Percentiles rank a stretch among this genome's conserved stretches.
phyloP scores from a whole-genome alignment of 2,888 invertebrate species.

The Scrobipalpa costella region DNA sequence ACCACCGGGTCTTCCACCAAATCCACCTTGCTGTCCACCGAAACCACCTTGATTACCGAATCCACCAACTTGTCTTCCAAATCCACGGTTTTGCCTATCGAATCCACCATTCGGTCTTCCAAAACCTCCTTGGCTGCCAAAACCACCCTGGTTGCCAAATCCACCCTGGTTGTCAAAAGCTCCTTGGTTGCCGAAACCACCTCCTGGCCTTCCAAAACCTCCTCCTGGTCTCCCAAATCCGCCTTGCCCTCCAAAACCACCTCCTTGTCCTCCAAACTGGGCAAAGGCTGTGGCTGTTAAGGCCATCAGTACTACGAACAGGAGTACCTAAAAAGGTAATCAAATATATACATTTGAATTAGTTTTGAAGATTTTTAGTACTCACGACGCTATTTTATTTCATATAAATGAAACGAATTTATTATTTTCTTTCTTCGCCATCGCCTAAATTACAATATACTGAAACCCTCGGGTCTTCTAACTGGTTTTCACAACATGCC shows the following conservation, averaged over 20 bases:
- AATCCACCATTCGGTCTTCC: constrained; percentile 25
- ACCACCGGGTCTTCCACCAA: constrained; percentile 26
- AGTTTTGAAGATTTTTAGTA: too few relatives aligned
- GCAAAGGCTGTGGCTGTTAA: constrained; percentile 37
- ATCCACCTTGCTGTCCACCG: constrained; percentile 11
- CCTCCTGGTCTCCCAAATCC: constrained; percentile 38
- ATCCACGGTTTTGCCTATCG: constrained; percentile 18
- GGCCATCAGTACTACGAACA: constrained; percentile 41
- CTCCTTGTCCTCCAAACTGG: constrained; percentile 33
- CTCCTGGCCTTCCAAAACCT: constrained; percentile 24
- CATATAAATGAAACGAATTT: too few relatives aligned
- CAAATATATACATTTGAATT: not conserved
- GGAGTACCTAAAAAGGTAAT: constrained; percentile 38
- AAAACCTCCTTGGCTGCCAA: constrained; percentile 14
- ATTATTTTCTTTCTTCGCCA: too few relatives aligned
- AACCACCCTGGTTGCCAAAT: constrained; percentile 20
- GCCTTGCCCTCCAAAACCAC: constrained; percentile 39
- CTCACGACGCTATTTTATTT: too few relatives aligned
- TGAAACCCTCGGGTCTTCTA: too few relatives aligned
- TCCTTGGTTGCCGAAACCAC: constrained; percentile 25
- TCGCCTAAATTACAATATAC: too few relatives aligned
- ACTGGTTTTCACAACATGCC: too few relatives aligned
- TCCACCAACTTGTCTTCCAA: not conserved
- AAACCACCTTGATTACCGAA: constrained; percentile 22
- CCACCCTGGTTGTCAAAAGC: constrained; percentile 11